These are phyloP conservation scores for Sparus aurata DNA, from an alignment of 2,797 vertebrate species.

Conservation along the genomic window DNA sequence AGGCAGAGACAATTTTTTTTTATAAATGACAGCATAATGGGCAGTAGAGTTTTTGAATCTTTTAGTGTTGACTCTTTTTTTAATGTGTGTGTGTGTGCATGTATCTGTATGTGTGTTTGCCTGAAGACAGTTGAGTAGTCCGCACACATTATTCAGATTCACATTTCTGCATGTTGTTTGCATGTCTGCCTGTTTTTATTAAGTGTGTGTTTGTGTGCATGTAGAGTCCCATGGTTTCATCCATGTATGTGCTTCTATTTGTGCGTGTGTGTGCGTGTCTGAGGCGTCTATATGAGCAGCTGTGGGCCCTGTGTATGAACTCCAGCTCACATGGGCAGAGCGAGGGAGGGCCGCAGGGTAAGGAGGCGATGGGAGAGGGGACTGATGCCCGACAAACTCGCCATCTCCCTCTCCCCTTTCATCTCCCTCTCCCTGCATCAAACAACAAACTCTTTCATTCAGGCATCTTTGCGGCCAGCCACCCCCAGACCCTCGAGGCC, in stretches of 20 bases:
- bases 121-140: conserved; percentile 4
- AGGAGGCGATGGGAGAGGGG: conserved; percentile 78
- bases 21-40: background rate
- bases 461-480: conserved; percentile 78
- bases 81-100: background rate
- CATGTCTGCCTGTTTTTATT: background rate
- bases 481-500: conserved; percentile 79
- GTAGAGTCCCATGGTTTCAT: conserved; percentile 6
- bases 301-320: conserved; percentile 82
- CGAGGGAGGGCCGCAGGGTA: conserved; percentile 77
- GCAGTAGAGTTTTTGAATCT: background rate
- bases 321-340: conserved; percentile 82
- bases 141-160: background rate
- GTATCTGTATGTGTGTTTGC: background rate
- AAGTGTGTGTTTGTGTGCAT: conserved; percentile 5
- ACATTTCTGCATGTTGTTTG: conserved; percentile 9
- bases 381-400: conserved; percentile 80
- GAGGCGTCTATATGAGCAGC: conserved; percentile 57
- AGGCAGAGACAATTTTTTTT: background rate
- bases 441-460: conserved; percentile 87
- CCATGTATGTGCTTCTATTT: background rate
- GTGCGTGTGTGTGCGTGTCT: background rate
- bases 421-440: conserved; percentile 78
- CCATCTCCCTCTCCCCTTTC: conserved; percentile 85
- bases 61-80: background rate